Evolutionary conservation across 2,797 vertebrate species (phyloP).

Genomic region (Neopelma chrysocephalum): DNA sequence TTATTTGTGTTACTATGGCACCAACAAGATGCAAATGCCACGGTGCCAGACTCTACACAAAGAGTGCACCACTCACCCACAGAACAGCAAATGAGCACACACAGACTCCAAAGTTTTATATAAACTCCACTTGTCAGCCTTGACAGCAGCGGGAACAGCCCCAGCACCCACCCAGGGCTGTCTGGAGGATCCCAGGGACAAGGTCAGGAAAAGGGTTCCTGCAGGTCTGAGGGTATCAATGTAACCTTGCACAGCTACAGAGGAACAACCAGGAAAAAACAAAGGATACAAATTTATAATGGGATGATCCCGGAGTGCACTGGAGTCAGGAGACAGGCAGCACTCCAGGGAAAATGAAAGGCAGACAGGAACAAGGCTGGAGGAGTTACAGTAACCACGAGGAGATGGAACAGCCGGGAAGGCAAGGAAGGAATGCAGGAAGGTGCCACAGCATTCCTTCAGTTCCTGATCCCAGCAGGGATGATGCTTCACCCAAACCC

Average conservation of each 20-base stretch:
- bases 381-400: not conserved
- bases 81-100: not conserved
- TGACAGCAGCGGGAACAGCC: not conserved
- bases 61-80: not conserved
- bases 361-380: not conserved
- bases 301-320: not conserved
- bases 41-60: not conserved
- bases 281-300: not conserved
- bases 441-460: not conserved
- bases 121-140: not conserved
- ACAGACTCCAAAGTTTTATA: not conserved
- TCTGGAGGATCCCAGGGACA: not conserved
- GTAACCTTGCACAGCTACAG: not conserved
- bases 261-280: not conserved
- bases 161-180: not conserved
- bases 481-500: not conserved
- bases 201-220: not conserved
- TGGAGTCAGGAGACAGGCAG: not conserved
- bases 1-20: constrained; percentile 25
- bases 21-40: constrained; percentile 5
- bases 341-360: not conserved
- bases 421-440: not conserved
- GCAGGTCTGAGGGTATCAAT: not conserved
- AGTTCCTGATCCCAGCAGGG: rapidly evolving
- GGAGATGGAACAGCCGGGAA: not conserved